phyloP scores from a whole-genome alignment of 2,113 vertebrate genomes.

The Calypte anna region DNA sequence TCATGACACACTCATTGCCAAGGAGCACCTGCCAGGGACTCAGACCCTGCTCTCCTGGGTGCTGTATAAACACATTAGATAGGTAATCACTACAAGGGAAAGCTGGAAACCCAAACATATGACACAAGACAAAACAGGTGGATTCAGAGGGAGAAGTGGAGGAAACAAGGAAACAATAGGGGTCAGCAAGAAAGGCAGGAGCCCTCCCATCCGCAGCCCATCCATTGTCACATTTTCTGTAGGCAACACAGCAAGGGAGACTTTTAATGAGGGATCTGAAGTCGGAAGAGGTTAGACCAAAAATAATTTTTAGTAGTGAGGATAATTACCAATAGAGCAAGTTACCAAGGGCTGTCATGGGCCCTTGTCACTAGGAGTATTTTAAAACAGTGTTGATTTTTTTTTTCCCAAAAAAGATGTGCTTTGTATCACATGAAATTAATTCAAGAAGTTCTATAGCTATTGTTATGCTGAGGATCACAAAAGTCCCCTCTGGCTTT shows the following conservation, averaged over 20 bases:
- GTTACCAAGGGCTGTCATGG: background rate
- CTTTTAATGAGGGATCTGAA: slow-evolving; percentile 67
- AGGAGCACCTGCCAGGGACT: slow-evolving; percentile 42
- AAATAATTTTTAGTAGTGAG: slow-evolving; percentile 21
- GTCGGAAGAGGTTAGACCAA: slow-evolving; percentile 22
- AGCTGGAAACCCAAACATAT: slow-evolving; percentile 30
- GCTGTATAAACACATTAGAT: background rate
- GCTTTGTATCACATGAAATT: background rate
- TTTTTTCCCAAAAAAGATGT: background rate
- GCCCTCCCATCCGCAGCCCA: background rate
- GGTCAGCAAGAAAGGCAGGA: slow-evolving; percentile 47
- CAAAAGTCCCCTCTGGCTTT: background rate
- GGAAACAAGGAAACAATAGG: slow-evolving; percentile 33
- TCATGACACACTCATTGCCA: background rate
- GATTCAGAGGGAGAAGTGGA: slow-evolving; percentile 20
- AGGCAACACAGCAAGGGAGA: slow-evolving; percentile 61
- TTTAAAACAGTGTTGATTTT: slow-evolving; percentile 7
- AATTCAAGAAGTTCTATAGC: background rate
- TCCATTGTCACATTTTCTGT: slow-evolving; percentile 44
- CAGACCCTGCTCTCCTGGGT: background rate
- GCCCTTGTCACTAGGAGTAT: background rate
- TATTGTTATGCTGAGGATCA: background rate
- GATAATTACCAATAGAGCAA: slow-evolving; percentile 14
- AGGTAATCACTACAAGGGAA: slow-evolving; percentile 33
- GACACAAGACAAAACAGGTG: slow-evolving; percentile 49